Percentiles rank a stretch among this genome's conserved stretches.
These are phyloP conservation scores for Eleutherodactylus coqui DNA, from an alignment of 2,797 vertebrate species.

Conservation along the genomic window DNA sequence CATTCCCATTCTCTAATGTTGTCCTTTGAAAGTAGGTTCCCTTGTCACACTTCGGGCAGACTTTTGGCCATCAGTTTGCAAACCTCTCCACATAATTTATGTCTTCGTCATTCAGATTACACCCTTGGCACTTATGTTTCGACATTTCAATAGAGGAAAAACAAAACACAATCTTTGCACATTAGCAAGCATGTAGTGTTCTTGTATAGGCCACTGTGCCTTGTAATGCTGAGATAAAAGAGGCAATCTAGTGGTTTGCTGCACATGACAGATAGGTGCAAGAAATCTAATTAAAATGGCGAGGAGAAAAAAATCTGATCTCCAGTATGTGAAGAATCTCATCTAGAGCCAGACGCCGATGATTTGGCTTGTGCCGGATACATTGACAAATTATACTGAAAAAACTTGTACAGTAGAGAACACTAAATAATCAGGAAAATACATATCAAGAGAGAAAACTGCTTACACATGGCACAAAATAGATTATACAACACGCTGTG, in stretches of 20 bases:
- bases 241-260: constrained; percentile 12
- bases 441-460: neutral
- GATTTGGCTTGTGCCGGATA: neutral
- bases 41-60: neutral
- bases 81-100: neutral
- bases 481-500: neutral
- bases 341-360: neutral
- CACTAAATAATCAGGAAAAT: neutral
- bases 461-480: neutral
- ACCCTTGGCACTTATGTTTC: neutral
- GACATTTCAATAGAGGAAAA: neutral
- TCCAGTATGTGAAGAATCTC: constrained; percentile 14
- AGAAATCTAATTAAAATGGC: constrained; percentile 37
- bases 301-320: constrained; percentile 29
- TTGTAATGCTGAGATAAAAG: constrained; percentile 29
- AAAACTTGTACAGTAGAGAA: neutral
- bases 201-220: neutral
- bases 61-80: neutral
- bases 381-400: constrained; percentile 9
- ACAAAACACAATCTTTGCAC: neutral
- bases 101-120: neutral
- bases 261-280: constrained; percentile 26
- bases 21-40: neutral
- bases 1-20: neutral
- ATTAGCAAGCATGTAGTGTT: neutral